Conservation (phyloP, 2,888 invertebrate genomes). For the Stegana nigrithorax region DNA sequence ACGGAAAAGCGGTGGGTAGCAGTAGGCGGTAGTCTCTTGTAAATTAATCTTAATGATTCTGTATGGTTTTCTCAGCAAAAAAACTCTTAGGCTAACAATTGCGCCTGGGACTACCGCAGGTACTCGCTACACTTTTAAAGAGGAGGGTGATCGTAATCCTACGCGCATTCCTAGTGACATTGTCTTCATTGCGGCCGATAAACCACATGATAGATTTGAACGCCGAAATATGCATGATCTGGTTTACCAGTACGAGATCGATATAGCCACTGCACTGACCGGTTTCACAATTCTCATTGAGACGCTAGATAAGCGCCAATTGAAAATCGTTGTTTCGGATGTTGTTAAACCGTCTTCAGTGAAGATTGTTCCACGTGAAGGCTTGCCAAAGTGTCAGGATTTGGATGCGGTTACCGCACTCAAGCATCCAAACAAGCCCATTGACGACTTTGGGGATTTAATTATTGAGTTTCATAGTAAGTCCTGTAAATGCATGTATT, state of each 20-base stretch:
- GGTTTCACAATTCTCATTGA: conserved; percentile 76
- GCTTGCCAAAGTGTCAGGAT: conserved; percentile 75
- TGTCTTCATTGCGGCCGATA: conserved; percentile 79
- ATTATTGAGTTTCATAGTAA: conserved; percentile 75
- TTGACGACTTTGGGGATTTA: conserved; percentile 74
- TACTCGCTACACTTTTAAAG: conserved; percentile 79
- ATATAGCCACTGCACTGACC: conserved; percentile 78
- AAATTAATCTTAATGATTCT: not conserved
- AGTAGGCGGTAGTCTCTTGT: not conserved
- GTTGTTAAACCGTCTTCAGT: conserved; percentile 78
- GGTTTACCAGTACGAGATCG: conserved; percentile 73
- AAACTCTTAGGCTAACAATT: conserved; percentile 80
- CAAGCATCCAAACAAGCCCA: conserved; percentile 69
- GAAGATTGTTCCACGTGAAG: conserved; percentile 79
- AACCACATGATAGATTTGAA: conserved; percentile 75
- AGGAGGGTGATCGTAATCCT: conserved; percentile 84
- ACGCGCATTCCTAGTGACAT: conserved; percentile 78
- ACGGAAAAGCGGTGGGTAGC: conserved; percentile 71
- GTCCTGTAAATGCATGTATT: not conserved
- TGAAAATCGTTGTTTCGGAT: conserved; percentile 79
- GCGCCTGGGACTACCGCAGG: conserved; percentile 80
- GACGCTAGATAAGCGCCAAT: conserved; percentile 78
- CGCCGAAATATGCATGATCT: conserved; percentile 77
- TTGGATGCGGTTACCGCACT: conserved; percentile 69
- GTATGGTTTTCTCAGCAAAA: conserved; percentile 70